These are phyloP conservation scores for Hybognathus amarus DNA, from an alignment of 2,797 vertebrate genomes.

Conservation along the genomic window DNA sequence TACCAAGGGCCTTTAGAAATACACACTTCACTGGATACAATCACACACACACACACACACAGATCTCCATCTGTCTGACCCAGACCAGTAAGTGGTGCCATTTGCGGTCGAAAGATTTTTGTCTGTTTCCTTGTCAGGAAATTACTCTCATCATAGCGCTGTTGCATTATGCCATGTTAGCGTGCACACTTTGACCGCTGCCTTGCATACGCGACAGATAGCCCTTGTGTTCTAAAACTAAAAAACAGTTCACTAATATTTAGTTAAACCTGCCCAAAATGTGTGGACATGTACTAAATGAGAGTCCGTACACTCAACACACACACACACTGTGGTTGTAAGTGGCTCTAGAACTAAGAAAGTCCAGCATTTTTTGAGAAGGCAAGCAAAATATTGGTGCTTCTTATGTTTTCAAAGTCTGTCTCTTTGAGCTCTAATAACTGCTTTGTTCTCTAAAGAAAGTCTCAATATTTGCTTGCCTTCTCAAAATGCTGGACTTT, in stretches of 20 bases:
- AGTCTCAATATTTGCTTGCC: slow-evolving; percentile 62
- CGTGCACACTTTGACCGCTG: slow-evolving; percentile 50
- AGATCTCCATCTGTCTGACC: slow-evolving; percentile 50
- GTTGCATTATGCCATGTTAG: slow-evolving; percentile 62
- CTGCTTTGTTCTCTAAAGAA: slow-evolving; percentile 68
- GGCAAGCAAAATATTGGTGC: too few relatives aligned
- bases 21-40: slow-evolving; percentile 36
- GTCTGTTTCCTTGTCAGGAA: slow-evolving; percentile 65
- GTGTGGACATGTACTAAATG: neutral
- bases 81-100: slow-evolving; percentile 59
- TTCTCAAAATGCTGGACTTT: slow-evolving; percentile 68
- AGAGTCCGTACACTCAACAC: too few relatives aligned
- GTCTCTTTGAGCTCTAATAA: slow-evolving; percentile 72
- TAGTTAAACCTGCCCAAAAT: neutral
- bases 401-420: slow-evolving; percentile 12
- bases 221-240: neutral
- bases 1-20: slow-evolving; percentile 53
- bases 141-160: slow-evolving; percentile 42
- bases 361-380: too few relatives aligned
- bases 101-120: slow-evolving; percentile 54
- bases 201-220: neutral
- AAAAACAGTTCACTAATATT: neutral
- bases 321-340: too few relatives aligned
- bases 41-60: neutral
- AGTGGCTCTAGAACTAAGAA: too few relatives aligned